Evolutionary conservation across 2,888 invertebrate genomes (phyloP).

Genomic region (Cactoblastis cactorum): DNA sequence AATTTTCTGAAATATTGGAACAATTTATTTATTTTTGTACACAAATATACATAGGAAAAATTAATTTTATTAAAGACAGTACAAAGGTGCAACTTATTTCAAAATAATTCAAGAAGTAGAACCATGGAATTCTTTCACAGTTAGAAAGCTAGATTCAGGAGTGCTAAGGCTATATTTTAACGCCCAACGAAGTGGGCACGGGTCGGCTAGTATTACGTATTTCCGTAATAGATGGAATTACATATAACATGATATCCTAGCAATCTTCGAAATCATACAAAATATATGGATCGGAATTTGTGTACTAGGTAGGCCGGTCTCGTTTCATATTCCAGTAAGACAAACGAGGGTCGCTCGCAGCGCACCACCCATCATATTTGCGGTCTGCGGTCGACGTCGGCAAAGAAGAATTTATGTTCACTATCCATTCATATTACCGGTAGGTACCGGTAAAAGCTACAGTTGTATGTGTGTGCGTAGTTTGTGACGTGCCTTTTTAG

Average conservation of each 20-base stretch:
- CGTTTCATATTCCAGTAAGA: constrained; percentile 18
- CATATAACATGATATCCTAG: background rate
- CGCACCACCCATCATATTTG: constrained; percentile 40
- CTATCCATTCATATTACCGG: constrained; percentile 28
- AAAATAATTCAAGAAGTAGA: too few relatives aligned
- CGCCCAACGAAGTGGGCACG: too few relatives aligned
- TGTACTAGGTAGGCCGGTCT: background rate
- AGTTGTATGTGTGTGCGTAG: background rate
- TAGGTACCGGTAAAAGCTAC: background rate
- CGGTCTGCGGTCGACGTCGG: constrained; percentile 35
- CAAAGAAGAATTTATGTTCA: constrained; percentile 55
- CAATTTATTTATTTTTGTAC: too few relatives aligned
- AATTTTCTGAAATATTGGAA: too few relatives aligned
- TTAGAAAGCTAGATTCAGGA: too few relatives aligned
- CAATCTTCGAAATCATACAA: background rate
- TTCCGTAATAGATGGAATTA: too few relatives aligned
- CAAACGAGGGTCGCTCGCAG: constrained; percentile 32
- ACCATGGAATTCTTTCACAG: too few relatives aligned
- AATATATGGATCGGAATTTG: background rate
- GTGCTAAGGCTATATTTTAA: too few relatives aligned
- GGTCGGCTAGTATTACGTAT: too few relatives aligned
- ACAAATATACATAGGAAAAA: too few relatives aligned
- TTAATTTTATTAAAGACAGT: too few relatives aligned
- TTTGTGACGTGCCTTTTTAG: background rate
- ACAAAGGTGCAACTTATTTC: too few relatives aligned